These are phyloP conservation scores for Mesocricetus auratus DNA, from an alignment of 2,113 vertebrate genomes.

Conservation along the genomic window DNA sequence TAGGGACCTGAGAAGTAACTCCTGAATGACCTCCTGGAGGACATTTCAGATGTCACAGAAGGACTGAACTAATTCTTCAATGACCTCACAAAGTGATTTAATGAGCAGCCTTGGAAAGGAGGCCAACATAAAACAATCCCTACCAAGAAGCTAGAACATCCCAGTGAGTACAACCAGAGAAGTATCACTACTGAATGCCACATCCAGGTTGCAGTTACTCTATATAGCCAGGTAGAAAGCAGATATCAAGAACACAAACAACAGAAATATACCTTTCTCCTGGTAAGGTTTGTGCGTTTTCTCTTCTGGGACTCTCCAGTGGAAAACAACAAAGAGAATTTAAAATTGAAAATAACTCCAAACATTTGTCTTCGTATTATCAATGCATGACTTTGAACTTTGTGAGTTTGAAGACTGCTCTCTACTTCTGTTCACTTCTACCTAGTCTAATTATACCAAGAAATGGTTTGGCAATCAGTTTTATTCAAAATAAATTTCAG, in stretches of 20 bases:
- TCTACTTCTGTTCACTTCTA: neutral
- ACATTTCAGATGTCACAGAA: neutral
- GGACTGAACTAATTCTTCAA: neutral
- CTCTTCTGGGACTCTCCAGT: constrained; percentile 33
- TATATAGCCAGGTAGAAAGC: neutral
- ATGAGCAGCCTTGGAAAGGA: neutral
- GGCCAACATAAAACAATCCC: neutral
- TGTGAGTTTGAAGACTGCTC: neutral
- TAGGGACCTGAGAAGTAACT: neutral
- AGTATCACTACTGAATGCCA: neutral
- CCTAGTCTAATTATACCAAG: neutral
- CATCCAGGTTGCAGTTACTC: neutral
- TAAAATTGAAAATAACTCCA: constrained; percentile 45
- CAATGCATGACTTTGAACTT: neutral
- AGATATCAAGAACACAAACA: neutral
- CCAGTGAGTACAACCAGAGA: neutral
- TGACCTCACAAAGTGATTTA: neutral
- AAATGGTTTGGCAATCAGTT: neutral
- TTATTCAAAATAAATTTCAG: constrained; percentile 50
- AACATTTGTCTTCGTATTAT: constrained; percentile 39
- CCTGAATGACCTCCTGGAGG: neutral
- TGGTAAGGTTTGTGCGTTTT: constrained; percentile 65
- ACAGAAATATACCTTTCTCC: neutral
- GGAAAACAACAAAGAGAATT: constrained; percentile 4
- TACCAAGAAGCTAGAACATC: neutral